Evolutionary conservation across 2,797 vertebrate species (phyloP).

Genomic region (Rhinichthys osculus): DNA sequence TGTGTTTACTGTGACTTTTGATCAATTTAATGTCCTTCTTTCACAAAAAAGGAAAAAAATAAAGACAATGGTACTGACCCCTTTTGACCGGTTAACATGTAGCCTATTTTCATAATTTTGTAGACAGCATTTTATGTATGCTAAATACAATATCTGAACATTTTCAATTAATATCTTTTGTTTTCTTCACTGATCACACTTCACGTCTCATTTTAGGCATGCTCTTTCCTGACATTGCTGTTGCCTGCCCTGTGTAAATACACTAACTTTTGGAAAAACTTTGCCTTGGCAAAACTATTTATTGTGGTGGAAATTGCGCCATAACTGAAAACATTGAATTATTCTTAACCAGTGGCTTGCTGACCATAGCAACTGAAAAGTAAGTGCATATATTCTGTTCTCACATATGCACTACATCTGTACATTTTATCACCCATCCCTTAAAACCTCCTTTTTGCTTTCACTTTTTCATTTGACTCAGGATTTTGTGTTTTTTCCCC

Average conservation of each 20-base stretch:
- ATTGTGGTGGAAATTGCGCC: not conserved
- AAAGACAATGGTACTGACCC: not conserved
- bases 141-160: not conserved
- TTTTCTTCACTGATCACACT: not conserved
- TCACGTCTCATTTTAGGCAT: not conserved
- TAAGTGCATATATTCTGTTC: not conserved
- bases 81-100: not conserved
- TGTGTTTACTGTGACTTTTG: not conserved
- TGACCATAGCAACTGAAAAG: not conserved
- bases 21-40: not conserved
- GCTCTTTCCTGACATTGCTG: not conserved
- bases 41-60: not conserved
- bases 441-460: conserved; percentile 2
- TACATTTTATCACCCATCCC: not conserved
- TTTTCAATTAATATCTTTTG: not conserved
- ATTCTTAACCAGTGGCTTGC: not conserved
- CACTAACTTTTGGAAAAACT: not conserved
- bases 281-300: not conserved
- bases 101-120: not conserved
- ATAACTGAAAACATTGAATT: not conserved
- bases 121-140: not conserved
- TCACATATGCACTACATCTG: not conserved
- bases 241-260: not conserved
- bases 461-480: not conserved
- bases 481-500: not conserved